Evolutionary conservation across 2,797 vertebrate genomes (phyloP), one percentile per base, ranked within the genome.

Genomic region (Intellagama lesueurii): DNA sequence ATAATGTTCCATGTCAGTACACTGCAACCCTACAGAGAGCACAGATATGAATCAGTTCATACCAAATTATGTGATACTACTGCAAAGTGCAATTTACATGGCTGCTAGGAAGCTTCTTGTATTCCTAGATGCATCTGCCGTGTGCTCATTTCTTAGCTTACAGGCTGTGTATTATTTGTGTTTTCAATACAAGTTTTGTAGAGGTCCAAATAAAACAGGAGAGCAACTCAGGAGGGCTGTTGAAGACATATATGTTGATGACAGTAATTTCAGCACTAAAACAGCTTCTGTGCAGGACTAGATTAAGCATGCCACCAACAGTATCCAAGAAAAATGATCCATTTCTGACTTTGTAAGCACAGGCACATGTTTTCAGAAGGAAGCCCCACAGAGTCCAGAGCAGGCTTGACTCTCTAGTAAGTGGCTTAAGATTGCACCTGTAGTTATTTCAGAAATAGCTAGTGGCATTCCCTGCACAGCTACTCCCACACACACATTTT

Each of bases 381-480:
- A 7, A 87, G 68, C 14, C 6, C n/a, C 16, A 49, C 26, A 17
- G 22, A 44, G 11, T 49, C 64, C 35, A 75, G 28, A 35, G 26
- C 6, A 17, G 66, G 52, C 14, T 7, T 56, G 22, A 64, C 35
- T 82, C 8, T 40, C 7, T 88, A 64, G 8, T 49, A 82, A 64
- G 32, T 47, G 12, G 40, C 7, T 75, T 75, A 82, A 22, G 60
- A 75, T 75, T n/a, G 30, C 30, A 64, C 28, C 30, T 60, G n/a
- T 28, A 0, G 49, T 1, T 0, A 6, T 4, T 83, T 70, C 69
- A 82, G 12, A 82, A 19, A 66, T 73, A 87, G 90, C 22, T 8
- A 68, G n/a, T 7, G 11, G 60, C 56, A 28, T 22, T 81, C 49
- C 88, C 72, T 89, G 88, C 35, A 70, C 28, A 91, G 90, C 22